Conservation (phyloP, 2,113 vertebrate species). For the Rhagologus leucostigma region DNA sequence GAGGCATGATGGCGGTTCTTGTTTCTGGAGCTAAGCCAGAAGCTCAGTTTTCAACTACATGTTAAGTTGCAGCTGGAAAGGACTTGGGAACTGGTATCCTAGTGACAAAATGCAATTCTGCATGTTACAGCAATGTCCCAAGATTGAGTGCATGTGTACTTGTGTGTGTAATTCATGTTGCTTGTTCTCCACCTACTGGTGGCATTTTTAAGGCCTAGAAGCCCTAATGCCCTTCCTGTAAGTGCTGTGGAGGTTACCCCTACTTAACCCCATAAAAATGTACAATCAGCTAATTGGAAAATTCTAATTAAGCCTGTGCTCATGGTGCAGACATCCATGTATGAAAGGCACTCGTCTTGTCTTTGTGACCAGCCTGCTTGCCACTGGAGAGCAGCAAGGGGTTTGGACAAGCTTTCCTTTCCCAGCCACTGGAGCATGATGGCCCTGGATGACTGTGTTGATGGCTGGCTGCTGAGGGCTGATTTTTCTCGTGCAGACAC, state of each 20-base stretch:
- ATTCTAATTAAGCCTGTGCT: not conserved
- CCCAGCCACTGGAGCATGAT: not conserved
- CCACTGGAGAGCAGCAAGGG: not conserved
- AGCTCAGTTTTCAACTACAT: not conserved
- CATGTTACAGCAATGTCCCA: not conserved
- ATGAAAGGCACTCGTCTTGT: not conserved
- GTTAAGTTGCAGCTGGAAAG: not conserved
- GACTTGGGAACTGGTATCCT: not conserved
- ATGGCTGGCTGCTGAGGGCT: not conserved
- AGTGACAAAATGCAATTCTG: not conserved
- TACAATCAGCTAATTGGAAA: conserved; percentile 16
- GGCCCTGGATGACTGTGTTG: not conserved
- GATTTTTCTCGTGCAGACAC: conserved; percentile 11
- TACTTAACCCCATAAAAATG: conserved; percentile 8
- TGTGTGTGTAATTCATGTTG: not conserved
- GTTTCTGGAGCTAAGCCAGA: not conserved
- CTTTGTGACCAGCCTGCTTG: not conserved
- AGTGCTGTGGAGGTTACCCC: not conserved
- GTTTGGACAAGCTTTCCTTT: not conserved
- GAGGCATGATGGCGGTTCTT: not conserved
- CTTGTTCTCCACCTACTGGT: conserved; percentile 43
- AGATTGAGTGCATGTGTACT: not conserved
- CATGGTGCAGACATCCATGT: not conserved
- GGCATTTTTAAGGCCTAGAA: not conserved
- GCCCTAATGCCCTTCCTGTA: not conserved